Conservation (phyloP, 2,888 invertebrate genomes). For the Morpho achilles region DNA sequence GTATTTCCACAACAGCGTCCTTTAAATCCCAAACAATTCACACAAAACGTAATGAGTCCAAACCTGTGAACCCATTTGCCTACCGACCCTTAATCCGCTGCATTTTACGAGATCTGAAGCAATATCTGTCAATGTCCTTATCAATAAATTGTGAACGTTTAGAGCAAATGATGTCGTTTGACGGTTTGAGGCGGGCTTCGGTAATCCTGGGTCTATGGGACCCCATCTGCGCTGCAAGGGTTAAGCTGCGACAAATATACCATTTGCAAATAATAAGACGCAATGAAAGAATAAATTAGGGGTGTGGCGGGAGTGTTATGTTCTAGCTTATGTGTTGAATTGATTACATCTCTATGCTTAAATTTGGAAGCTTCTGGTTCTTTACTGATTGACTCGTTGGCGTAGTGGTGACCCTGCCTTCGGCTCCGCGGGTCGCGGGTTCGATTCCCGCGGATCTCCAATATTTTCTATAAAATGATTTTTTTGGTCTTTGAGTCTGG, state of each 20-base stretch:
- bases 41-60: slow-evolving; percentile 57
- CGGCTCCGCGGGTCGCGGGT: too few relatives aligned
- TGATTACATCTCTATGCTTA: slow-evolving; percentile 6
- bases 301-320: slow-evolving; percentile 36
- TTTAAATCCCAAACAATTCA: slow-evolving; percentile 45
- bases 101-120: slow-evolving; percentile 71
- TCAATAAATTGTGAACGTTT: slow-evolving; percentile 76
- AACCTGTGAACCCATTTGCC: slow-evolving; percentile 67
- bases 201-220: slow-evolving; percentile 69
- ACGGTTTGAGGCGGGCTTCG: slow-evolving; percentile 62
- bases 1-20: slow-evolving; percentile 50
- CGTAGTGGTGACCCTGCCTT: too few relatives aligned
- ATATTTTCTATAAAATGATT: too few relatives aligned
- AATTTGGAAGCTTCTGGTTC: neutral
- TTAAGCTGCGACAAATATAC: slow-evolving; percentile 78
- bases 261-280: slow-evolving; percentile 79
- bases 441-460: too few relatives aligned
- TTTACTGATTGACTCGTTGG: neutral
- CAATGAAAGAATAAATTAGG: slow-evolving; percentile 78
- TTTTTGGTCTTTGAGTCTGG: too few relatives aligned
- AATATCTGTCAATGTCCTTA: slow-evolving; percentile 78
- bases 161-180: slow-evolving; percentile 72
- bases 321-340: slow-evolving; percentile 24
- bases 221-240: slow-evolving; percentile 75
- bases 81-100: slow-evolving; percentile 73